These are phyloP conservation scores for Eucera pruinosa DNA, from an alignment of 2,888 invertebrate species.

Conservation along the genomic window DNA sequence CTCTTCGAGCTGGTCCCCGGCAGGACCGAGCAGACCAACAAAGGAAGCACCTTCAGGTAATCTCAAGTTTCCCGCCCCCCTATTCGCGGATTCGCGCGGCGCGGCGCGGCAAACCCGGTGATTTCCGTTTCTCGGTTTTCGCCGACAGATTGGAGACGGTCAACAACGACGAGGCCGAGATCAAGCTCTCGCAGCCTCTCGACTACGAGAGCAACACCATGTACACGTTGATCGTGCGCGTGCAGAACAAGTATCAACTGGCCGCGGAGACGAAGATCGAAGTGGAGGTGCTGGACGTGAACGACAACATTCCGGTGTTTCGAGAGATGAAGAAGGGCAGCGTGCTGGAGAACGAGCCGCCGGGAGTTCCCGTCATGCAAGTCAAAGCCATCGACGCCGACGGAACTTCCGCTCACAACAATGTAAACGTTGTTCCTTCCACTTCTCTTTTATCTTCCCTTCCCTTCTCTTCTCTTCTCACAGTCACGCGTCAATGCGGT, in stretches of 20 bases:
- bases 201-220: conserved; percentile 94
- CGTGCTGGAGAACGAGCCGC: conserved; percentile 93
- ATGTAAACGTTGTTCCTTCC: conserved; percentile 81
- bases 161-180: conserved; percentile 89
- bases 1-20: conserved; percentile 93
- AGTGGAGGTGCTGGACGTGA: conserved; percentile 93
- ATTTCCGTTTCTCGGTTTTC: too few species aligned
- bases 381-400: conserved; percentile 94
- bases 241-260: conserved; percentile 92
- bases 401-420: conserved; percentile 92
- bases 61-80: fast-evolving
- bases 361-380: conserved; percentile 94
- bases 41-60: conserved; percentile 87
- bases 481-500: too few species aligned
- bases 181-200: conserved; percentile 90
- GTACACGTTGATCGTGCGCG: conserved; percentile 93
- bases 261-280: conserved; percentile 92
- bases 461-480: too few species aligned
- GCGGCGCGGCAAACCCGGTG: neutral
- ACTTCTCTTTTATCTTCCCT: neutral
- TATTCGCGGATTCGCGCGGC: neutral
- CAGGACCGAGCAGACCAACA: conserved; percentile 94
- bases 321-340: conserved; percentile 92
- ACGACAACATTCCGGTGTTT: conserved; percentile 95
- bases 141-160: conserved; percentile 86